A percentile compares a stretch with the other conserved stretches of the same genome.
These are phyloP conservation scores for Andrena hattorfiana DNA, from an alignment of 2,888 invertebrate species.

Conservation along the genomic window DNA sequence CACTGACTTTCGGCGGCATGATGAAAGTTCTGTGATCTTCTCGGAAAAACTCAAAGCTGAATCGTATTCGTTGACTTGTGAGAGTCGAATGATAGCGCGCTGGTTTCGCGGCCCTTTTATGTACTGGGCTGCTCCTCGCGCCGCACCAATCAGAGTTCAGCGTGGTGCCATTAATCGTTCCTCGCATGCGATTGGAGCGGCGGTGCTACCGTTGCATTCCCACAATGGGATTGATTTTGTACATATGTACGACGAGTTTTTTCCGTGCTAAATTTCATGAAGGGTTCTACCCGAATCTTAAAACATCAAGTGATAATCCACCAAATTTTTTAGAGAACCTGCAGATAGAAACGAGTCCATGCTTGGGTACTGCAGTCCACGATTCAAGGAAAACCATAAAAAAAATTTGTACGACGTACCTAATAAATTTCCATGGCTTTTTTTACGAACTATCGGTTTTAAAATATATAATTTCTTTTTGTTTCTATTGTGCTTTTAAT, in stretches of 20 bases:
- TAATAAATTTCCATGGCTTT: constrained; percentile 5
- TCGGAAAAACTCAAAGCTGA: neutral
- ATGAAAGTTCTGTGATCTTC: neutral
- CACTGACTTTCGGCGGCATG: constrained; percentile 73
- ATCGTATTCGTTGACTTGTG: neutral
- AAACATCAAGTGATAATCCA: too few species aligned
- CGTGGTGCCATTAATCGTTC: neutral
- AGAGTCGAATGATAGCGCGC: neutral
- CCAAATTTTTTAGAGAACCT: too few species aligned
- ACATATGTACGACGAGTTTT: neutral
- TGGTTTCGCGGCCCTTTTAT: constrained; percentile 19
- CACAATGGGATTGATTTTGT: constrained; percentile 34
- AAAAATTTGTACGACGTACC: too few species aligned
- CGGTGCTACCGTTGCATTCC: neutral
- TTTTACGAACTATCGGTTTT: neutral
- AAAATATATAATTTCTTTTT: neutral
- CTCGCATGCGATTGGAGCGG: constrained; percentile 20
- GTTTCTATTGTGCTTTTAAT: too few species aligned
- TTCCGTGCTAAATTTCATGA: too few species aligned
- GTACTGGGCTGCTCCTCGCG: neutral
- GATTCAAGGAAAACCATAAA: too few species aligned
- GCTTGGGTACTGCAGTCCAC: too few species aligned
- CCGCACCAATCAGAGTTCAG: constrained; percentile 37
- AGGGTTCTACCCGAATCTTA: too few species aligned
- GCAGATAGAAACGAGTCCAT: too few species aligned